A percentile compares a stretch with the other conserved stretches of the same genome.
Evolutionary conservation across 2,888 invertebrate genomes (phyloP).

Genomic region (Rhaphigaster nebulosa): DNA sequence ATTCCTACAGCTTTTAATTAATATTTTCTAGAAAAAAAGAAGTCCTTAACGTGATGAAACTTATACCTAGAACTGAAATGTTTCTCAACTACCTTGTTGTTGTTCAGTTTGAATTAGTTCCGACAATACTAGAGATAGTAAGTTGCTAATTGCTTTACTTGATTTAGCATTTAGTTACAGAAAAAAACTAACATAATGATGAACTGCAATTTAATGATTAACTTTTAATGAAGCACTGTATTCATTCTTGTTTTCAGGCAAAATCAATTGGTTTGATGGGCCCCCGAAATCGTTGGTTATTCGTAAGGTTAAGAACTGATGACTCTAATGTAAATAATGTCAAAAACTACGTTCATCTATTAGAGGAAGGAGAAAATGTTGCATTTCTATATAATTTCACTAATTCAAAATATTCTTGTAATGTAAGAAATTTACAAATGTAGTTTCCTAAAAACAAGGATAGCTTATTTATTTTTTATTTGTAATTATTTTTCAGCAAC

Average conservation of each 20-base stretch:
- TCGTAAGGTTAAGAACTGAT: conserved; percentile 77
- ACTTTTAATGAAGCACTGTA: neutral
- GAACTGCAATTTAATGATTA: neutral
- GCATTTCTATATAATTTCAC: conserved; percentile 72
- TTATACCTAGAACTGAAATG: conserved; percentile 68
- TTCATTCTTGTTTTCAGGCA: conserved; percentile 69
- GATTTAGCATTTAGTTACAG: neutral
- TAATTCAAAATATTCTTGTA: conserved; percentile 35
- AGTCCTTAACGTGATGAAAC: conserved; percentile 67
- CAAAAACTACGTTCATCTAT: conserved; percentile 71
- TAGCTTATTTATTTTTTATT: neutral
- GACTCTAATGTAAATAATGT: conserved; percentile 71
- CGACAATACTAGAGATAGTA: conserved; percentile 60
- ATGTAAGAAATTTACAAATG: conserved; percentile 42
- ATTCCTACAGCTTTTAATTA: conserved; percentile 30
- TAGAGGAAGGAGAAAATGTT: conserved; percentile 84
- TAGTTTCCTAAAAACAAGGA: neutral
- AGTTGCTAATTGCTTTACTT: conserved; percentile 2
- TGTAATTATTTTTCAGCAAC: neutral
- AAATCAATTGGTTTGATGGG: conserved; percentile 77
- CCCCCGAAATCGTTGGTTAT: conserved; percentile 86
- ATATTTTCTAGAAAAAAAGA: conserved; percentile 66
- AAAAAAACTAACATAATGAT: neutral
- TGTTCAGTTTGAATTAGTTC: conserved; percentile 74
- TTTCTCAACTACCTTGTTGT: conserved; percentile 72